These are phyloP conservation scores for Microdon myrmicae DNA, from an alignment of 2,888 invertebrate species.

Conservation along the genomic window DNA sequence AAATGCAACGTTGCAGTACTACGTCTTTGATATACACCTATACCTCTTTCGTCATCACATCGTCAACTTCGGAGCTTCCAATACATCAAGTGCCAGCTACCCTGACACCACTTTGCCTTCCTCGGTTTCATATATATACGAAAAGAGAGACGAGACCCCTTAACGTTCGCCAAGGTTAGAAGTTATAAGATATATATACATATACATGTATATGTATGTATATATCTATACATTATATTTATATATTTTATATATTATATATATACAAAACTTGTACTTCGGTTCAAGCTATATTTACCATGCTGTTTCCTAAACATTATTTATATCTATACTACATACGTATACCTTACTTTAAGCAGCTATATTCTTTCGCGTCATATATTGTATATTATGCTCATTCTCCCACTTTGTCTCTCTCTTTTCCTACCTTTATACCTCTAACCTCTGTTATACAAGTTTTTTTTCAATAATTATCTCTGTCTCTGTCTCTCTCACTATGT, in stretches of 20 bases:
- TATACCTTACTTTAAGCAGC: slow-evolving; percentile 47
- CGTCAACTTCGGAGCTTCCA: slow-evolving; percentile 44
- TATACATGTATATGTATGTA: too few species aligned
- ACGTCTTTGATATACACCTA: slow-evolving; percentile 35
- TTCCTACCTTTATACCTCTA: slow-evolving; percentile 4
- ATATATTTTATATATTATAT: too few species aligned
- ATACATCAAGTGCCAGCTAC: slow-evolving; percentile 46
- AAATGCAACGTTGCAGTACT: slow-evolving; percentile 41
- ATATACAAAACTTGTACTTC: slow-evolving; percentile 30
- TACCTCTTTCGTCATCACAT: slow-evolving; percentile 47
- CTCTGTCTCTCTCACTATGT: slow-evolving; percentile 39
- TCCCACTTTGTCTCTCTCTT: slow-evolving; percentile 32
- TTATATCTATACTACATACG: slow-evolving; percentile 48
- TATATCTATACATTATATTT: too few species aligned
- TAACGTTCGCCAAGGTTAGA: slow-evolving; percentile 59
- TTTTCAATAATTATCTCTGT: slow-evolving; percentile 56
- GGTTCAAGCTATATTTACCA: slow-evolving; percentile 42
- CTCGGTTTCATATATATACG: slow-evolving; percentile 31
- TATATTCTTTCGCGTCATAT: slow-evolving; percentile 40
- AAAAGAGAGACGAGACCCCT: slow-evolving; percentile 54
- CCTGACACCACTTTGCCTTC: slow-evolving; percentile 46
- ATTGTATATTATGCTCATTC: slow-evolving; percentile 53
- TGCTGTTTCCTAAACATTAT: slow-evolving; percentile 54
- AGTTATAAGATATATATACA: slow-evolving; percentile 45
- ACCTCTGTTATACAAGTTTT: slow-evolving; percentile 26